Evolutionary conservation across 2,888 invertebrate genomes (phyloP).

Genomic region (Leptothorax acervorum): DNA sequence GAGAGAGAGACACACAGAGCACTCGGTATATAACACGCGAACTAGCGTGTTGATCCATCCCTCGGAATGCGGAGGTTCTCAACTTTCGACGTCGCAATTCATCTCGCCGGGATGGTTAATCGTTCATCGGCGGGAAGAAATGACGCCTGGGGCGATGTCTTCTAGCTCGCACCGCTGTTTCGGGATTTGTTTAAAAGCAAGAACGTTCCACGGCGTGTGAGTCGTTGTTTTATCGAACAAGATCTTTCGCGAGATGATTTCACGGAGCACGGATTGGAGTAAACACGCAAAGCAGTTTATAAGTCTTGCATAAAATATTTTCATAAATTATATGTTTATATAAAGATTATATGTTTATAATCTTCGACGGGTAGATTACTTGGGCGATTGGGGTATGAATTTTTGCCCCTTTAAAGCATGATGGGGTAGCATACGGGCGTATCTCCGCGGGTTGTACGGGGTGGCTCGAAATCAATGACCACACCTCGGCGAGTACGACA

Average conservation of each 20-base stretch:
- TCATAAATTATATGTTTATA: neutral
- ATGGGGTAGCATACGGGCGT: neutral
- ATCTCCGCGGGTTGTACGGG: neutral
- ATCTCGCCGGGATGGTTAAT: constrained; percentile 33
- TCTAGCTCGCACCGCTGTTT: neutral
- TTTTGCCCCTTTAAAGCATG: neutral
- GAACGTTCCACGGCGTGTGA: neutral
- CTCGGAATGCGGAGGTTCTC: constrained; percentile 81
- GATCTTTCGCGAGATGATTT: neutral
- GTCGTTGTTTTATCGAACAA: neutral
- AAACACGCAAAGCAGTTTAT: neutral
- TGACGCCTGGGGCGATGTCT: neutral
- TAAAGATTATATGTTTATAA: neutral
- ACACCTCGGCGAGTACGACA: constrained; percentile 21
- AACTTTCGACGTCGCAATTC: constrained; percentile 64
- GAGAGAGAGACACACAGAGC: constrained; percentile 68
- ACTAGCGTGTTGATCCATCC: constrained; percentile 84
- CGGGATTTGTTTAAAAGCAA: neutral
- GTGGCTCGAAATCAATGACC: constrained; percentile 28
- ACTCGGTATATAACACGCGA: constrained; percentile 81
- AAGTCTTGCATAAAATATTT: neutral
- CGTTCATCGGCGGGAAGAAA: neutral
- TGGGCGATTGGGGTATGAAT: neutral
- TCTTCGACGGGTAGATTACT: neutral
- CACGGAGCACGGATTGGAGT: neutral